Conservation (phyloP, 2,113 vertebrate genomes). For the Albula goreensis region DNA sequence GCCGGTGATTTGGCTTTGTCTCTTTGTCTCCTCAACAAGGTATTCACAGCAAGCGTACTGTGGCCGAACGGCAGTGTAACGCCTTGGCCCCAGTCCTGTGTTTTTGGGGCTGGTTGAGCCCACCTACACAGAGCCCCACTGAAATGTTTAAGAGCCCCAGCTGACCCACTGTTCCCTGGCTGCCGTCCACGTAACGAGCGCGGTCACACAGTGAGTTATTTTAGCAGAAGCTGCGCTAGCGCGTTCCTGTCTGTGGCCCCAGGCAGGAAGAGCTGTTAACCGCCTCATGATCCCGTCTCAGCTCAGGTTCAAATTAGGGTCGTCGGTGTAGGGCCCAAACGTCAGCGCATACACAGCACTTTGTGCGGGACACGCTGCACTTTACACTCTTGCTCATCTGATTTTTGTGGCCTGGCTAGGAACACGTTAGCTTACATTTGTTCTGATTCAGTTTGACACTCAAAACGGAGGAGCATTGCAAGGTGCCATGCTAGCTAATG, state of each 20-base stretch:
- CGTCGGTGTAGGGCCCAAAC: background rate
- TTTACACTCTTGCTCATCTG: background rate
- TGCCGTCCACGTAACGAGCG: background rate
- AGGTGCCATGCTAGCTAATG: background rate
- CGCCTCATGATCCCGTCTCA: background rate
- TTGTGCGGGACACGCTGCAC: background rate
- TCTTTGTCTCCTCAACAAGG: too few species aligned
- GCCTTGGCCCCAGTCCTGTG: too few species aligned
- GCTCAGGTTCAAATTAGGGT: background rate
- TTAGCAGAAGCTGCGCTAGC: background rate
- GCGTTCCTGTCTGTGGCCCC: background rate
- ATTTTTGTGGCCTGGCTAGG: too few species aligned
- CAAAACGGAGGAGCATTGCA: background rate
- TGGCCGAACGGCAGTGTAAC: too few species aligned
- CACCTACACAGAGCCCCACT: too few species aligned
- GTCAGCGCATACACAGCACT: background rate
- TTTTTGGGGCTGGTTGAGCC: too few species aligned
- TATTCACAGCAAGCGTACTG: too few species aligned
- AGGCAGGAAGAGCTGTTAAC: background rate
- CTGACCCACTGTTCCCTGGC: background rate
- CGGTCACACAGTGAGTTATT: background rate
- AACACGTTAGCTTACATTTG: too few species aligned
- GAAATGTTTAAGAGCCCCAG: too few species aligned
- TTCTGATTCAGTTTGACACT: background rate
- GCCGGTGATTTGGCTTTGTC: too few species aligned